Base-by-base conservation (phyloP, 2,888 invertebrate genomes). In the Zaprionus obscuricornis region DNA sequence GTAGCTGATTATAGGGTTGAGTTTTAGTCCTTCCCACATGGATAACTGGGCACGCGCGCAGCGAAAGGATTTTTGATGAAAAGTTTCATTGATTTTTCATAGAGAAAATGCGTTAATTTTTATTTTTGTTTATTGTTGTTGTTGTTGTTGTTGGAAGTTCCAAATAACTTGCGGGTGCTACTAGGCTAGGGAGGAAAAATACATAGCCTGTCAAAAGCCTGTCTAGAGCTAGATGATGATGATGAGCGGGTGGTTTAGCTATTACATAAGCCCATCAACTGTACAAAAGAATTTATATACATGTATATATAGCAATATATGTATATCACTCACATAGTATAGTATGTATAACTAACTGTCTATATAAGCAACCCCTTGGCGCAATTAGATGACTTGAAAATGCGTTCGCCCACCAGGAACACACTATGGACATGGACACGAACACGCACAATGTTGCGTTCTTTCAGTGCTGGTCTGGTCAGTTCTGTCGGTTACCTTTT, bases 1-100 rank as follows among this genome's bases (percentile, higher is more conserved):
- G 75, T 76, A 62, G 47, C 51, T 87, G 85, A 87, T 87, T 86
- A 65, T 78, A 78, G 87, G 87, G 87, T 87, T 87, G 87, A 74
- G 70, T 49, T 46, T 26, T 51, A 22, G 40, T 31, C 42, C 7
- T 26, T 24, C 17, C 36, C 46, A 57, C 40, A 29, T 33, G 63
- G 56, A 60, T 54, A 59, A 66, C 69, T 62, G 52, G 68, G 75
- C 79, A 85, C 82, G 79, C 76, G 85, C 66, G 69, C 66, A 74
- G 39, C 70, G 60, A 84, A 85, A 83, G 86, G 85, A 85, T 85
- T 86, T 42, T 40, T 26, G 58, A 36, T 66, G 36, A 42, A 68
- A 65, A 55, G n/a, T 68, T 69, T 63, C 64, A 65, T 64, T 66
- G 69, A 66, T 69, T 85, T 77, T 52, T 66, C 43, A 29, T 20